Evolutionary conservation across 2,113 vertebrate species (phyloP), one percentile per base, ranked within the genome.

Genomic region (Ploceus nigricollis): DNA sequence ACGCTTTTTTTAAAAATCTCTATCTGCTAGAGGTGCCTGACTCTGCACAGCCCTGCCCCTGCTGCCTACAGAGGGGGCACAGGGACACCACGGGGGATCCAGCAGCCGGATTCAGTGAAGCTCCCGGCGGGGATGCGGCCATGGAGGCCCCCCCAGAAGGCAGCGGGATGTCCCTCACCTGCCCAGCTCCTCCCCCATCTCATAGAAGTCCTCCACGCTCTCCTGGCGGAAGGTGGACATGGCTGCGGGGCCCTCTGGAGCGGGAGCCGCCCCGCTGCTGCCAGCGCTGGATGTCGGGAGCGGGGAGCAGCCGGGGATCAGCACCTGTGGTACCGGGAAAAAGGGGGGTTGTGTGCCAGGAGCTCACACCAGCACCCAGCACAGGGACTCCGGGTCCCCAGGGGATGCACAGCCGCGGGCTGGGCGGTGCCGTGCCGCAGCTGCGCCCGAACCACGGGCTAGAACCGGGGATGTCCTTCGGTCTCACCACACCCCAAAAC

Each of bases 131-230:
- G 9, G 44, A 2, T 17, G 40, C 75, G 39, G 70, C 15, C 39
- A 14, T 0, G 4, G 60, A 30, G 69, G 9, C 21, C 6, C 42
- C 57, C 25, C 21, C 1, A 1, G 18, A 48, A 18, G 0, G 0
- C 1, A 0, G 35, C 0, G 2, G n/a, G 69, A 11, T 4, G 17
- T 37, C 8, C 30, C 94, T 79, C 71, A 95, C 98, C 98, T 98
- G 94, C 98, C 98, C 92, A 98, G 96, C 90, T 98, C 98, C 56
- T 98, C 98, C 2, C 97, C 98, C 98, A 98, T 98, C 94, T 98
- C 98, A 5, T 98, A 98, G 89, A 98, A 97, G 1, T 98, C 97
- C 89, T 98, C 98, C 91, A 98, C 98, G 6, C 96, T 97, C 76
- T 98, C 98, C 95, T 98, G 98, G 45, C 98, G 97, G 97, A 98